Conservation (phyloP, 2,797 vertebrate species). For the Intellagama lesueurii region DNA sequence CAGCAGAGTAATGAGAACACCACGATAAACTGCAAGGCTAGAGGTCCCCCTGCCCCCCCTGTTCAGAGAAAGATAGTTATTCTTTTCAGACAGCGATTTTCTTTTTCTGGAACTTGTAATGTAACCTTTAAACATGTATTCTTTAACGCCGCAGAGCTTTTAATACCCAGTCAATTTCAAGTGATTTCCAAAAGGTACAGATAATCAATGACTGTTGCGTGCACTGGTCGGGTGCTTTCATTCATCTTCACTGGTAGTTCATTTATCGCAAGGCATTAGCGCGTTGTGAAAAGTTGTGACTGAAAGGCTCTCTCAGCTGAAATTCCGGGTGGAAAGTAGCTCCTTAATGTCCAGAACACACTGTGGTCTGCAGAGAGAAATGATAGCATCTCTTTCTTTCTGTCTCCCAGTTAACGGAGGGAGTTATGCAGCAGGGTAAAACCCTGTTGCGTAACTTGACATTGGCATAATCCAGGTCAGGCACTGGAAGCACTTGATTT, state of each 20-base stretch:
- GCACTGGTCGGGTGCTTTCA: slow-evolving; percentile 26
- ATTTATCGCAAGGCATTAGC: slow-evolving; percentile 46
- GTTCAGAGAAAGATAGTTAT: neutral
- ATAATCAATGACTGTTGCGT: slow-evolving; percentile 36
- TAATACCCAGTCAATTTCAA: slow-evolving; percentile 41
- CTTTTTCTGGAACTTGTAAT: slow-evolving; percentile 46
- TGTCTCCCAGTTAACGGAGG: neutral
- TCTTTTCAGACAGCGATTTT: slow-evolving; percentile 26
- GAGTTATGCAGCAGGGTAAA: neutral
- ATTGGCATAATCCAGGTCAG: too few relatives aligned
- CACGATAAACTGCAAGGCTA: neutral
- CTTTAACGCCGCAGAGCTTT: slow-evolving; percentile 46
- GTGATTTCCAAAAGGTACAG: slow-evolving; percentile 46
- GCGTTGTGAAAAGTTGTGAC: slow-evolving; percentile 46
- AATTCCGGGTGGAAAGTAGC: slow-evolving; percentile 5
- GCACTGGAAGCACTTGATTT: too few relatives aligned
- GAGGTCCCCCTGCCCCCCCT: neutral
- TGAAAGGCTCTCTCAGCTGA: slow-evolving; percentile 30
- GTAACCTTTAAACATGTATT: slow-evolving; percentile 47
- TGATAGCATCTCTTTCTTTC: slow-evolving; percentile 5
- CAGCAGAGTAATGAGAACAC: neutral
- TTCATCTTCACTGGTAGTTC: slow-evolving; percentile 41
- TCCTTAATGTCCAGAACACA: neutral
- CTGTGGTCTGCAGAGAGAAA: slow-evolving; percentile 6
- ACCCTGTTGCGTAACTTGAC: too few relatives aligned